Percentiles rank a stretch among this genome's conserved stretches.
Conservation (phyloP, 2,888 invertebrate genomes). For the Protula sp. region DNA sequence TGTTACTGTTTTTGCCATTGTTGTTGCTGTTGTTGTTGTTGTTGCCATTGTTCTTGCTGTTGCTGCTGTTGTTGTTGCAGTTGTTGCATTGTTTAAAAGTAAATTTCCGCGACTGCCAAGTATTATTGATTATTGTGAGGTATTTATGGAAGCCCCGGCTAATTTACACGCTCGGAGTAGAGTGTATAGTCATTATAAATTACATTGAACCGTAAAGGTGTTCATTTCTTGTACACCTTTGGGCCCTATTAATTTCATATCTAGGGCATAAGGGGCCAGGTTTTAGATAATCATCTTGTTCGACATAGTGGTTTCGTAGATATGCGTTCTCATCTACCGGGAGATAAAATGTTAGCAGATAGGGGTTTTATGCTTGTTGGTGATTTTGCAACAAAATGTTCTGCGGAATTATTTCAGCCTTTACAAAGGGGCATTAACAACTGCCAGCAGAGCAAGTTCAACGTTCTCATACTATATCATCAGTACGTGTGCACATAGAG, state of each 20-base stretch:
- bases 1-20: no score
- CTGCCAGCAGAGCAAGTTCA: slow-evolving; percentile 2
- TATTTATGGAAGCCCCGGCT: neutral
- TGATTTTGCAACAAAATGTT: slow-evolving; percentile 1
- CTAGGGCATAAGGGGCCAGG: slow-evolving; percentile 23
- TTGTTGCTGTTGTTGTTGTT: no score
- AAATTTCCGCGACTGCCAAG: neutral
- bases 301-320: slow-evolving; percentile 17
- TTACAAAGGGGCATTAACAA: neutral
- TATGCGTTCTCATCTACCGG: slow-evolving; percentile 15
- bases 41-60: no score
- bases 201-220: neutral
- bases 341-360: slow-evolving; percentile 19
- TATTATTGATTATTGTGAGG: slow-evolving; percentile 1
- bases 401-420: neutral
- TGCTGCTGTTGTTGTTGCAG: no score
- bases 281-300: slow-evolving; percentile 22
- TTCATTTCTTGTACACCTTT: slow-evolving; percentile 1
- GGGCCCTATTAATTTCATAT: slow-evolving; percentile 21
- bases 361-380: neutral
- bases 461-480: neutral
- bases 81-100: neutral
- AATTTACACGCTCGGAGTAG: neutral
- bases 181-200: neutral
- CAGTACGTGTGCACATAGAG: slow-evolving; percentile 6